A percentile compares a stretch with the other conserved stretches of the same genome.
These are phyloP conservation scores for Acyrthosiphon pisum DNA, from an alignment of 1,140 invertebrate genomes.

Conservation along the genomic window DNA sequence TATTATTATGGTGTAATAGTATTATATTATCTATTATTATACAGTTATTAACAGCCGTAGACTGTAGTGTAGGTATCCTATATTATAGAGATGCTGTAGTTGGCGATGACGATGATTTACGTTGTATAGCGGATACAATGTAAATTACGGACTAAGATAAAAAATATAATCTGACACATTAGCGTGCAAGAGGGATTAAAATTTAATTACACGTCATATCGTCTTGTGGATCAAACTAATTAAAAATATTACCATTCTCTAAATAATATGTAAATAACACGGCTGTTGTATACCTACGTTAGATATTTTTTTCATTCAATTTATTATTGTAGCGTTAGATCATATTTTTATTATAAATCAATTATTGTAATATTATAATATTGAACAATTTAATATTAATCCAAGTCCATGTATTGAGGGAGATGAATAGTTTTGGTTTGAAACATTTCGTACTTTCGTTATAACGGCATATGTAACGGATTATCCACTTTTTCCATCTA, in stretches of 20 bases:
- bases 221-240: background rate
- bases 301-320: background rate
- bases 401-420: background rate
- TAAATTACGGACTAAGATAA: background rate
- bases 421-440: background rate
- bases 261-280: background rate
- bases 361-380: background rate
- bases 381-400: background rate
- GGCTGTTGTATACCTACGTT: background rate
- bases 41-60: background rate
- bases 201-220: background rate
- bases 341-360: background rate
- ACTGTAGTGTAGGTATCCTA: background rate
- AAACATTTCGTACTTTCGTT: background rate
- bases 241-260: background rate
- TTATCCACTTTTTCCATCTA: background rate
- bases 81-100: background rate
- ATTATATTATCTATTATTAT: background rate
- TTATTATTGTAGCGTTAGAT: background rate
- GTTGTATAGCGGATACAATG: background rate
- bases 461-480: background rate
- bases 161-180: background rate
- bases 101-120: background rate
- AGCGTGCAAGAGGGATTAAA: background rate
- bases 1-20: background rate